Conservation (phyloP, 2,888 invertebrate species). For the Lordiphosa fenestrarum region DNA sequence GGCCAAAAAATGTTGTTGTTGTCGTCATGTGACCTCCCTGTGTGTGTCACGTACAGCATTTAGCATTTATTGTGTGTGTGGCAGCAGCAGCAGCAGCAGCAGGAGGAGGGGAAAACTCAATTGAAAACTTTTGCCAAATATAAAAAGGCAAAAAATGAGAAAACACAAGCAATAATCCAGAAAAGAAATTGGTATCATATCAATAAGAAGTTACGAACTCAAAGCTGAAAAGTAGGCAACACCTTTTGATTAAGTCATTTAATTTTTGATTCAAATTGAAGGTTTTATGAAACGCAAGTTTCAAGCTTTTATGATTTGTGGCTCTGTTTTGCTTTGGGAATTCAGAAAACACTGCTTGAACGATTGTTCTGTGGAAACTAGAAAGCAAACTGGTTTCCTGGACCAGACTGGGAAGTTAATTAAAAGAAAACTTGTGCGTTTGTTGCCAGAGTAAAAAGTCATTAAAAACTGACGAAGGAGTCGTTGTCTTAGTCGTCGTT, state of each 20-base stretch:
- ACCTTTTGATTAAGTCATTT: conserved; percentile 10
- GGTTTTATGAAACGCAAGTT: neutral
- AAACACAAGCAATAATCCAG: conserved; percentile 12
- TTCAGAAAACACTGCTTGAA: neutral
- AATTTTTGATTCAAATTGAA: conserved; percentile 9
- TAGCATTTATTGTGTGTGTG: conserved; percentile 57
- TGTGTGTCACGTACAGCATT: conserved; percentile 66
- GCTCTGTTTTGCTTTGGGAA: conserved; percentile 38
- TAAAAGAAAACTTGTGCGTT: conserved; percentile 70
- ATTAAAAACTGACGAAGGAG: conserved; percentile 55
- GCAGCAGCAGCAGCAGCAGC: neutral
- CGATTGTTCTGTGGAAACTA: conserved; percentile 47
- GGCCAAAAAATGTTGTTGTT: conserved; percentile 34
- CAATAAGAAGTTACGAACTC: conserved; percentile 10
- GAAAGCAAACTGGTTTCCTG: conserved; percentile 64
- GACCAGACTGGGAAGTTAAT: conserved; percentile 59
- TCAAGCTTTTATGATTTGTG: conserved; percentile 56
- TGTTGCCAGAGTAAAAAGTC: conserved; percentile 45
- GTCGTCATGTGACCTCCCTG: conserved; percentile 35
- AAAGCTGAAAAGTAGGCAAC: conserved; percentile 39
- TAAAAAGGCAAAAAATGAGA: conserved; percentile 2
- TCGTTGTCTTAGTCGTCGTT: conserved; percentile 15
- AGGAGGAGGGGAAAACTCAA: conserved; percentile 4
- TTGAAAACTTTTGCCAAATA: conserved; percentile 12
- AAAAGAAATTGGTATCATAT: conserved; percentile 1